Evolutionary conservation across 2,113 vertebrate genomes (phyloP).

Genomic region (Hyaena hyaena): DNA sequence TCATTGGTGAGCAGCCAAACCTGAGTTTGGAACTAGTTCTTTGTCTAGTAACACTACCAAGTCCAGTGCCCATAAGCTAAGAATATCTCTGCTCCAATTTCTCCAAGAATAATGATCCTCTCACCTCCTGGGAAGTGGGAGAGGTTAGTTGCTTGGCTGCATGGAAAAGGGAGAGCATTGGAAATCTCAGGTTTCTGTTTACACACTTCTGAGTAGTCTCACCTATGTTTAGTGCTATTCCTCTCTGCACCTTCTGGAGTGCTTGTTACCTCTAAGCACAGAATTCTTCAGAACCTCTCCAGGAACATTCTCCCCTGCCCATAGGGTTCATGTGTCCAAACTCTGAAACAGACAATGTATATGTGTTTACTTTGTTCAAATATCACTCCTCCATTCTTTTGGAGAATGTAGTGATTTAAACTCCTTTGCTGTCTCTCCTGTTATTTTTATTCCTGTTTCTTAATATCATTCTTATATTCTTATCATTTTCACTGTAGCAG

Average conservation of each 20-base stretch:
- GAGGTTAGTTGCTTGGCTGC: too few species aligned
- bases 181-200: not conserved
- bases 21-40: not conserved
- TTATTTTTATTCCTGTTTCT: not conserved
- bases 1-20: not conserved
- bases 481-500: not conserved
- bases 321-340: not conserved
- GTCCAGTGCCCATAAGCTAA: not conserved
- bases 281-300: too few species aligned
- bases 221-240: not conserved
- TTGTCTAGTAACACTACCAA: not conserved
- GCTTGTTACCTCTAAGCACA: not conserved
- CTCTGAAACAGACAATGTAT: not conserved
- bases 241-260: not conserved
- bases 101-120: not conserved
- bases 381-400: not conserved
- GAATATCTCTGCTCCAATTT: not conserved
- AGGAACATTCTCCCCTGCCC: not conserved
- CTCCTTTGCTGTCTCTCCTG: not conserved
- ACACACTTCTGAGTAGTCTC: not conserved
- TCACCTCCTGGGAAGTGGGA: too few species aligned
- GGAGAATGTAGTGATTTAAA: not conserved
- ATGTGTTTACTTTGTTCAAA: not conserved
- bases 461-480: not conserved
- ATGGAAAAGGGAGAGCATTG: fast-evolving